Percentiles rank a stretch among this genome's conserved stretches.
Conservation (phyloP, 1,140 invertebrate species). For the Heliconius nattereri region DNA sequence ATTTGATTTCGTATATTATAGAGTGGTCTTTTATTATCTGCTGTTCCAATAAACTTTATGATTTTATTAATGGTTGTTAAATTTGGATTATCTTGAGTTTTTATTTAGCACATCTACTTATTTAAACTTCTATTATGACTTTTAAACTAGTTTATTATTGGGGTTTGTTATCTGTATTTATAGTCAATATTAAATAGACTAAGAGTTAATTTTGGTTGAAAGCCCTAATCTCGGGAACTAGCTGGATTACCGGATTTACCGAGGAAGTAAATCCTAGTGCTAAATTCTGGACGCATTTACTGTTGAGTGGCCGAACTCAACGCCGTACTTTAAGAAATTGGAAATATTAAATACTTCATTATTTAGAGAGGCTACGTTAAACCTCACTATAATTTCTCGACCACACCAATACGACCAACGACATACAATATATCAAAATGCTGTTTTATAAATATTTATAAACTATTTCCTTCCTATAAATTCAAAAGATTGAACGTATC, state of each 20-base stretch:
- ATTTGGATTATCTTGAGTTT: background rate
- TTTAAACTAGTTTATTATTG: background rate
- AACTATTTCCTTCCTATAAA: background rate
- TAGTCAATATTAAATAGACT: too few relatives aligned
- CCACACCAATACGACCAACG: background rate
- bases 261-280: too few relatives aligned
- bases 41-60: slow-evolving; percentile 60
- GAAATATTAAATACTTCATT: too few relatives aligned
- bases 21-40: slow-evolving; percentile 57
- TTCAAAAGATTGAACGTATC: background rate
- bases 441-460: background rate
- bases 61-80: slow-evolving; percentile 42
- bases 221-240: too few relatives aligned
- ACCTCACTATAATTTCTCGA: background rate
- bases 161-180: background rate
- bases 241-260: too few relatives aligned
- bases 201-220: too few relatives aligned
- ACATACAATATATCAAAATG: background rate
- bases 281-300: too few relatives aligned
- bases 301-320: too few relatives aligned
- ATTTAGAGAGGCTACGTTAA: background rate
- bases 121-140: background rate
- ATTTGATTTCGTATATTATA: slow-evolving; percentile 63
- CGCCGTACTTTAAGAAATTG: too few relatives aligned
- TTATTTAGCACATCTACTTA: background rate